phyloP scores from a whole-genome alignment of 1,140 invertebrate genomes.

The Drosophila punjabiensis region DNA sequence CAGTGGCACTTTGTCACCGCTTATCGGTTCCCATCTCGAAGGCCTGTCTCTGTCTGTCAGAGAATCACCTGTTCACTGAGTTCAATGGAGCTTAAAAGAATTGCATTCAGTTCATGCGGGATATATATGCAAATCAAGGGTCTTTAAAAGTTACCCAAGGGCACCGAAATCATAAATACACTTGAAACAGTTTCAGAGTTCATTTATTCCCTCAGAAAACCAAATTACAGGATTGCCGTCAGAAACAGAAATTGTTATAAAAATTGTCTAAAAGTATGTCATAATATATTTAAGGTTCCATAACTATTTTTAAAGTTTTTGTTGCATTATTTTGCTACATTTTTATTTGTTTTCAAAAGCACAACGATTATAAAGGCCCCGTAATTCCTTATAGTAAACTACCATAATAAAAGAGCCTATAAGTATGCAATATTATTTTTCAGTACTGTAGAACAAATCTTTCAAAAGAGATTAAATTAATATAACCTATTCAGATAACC shows the following conservation, averaged over 20 bases:
- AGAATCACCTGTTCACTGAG: slow-evolving; percentile 61
- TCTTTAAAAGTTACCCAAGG: not conserved
- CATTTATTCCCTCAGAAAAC: no score
- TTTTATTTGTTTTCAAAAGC: no score
- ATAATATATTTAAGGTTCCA: not conserved
- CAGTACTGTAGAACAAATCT: no score
- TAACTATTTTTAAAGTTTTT: not conserved
- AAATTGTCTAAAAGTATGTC: not conserved
- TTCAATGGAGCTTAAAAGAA: slow-evolving; percentile 13
- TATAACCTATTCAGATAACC: not conserved
- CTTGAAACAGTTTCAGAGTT: not conserved
- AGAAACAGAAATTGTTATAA: not conserved
- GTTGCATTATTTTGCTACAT: not conserved
- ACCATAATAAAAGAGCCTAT: no score
- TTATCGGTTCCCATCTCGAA: slow-evolving; percentile 39
- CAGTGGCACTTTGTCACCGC: slow-evolving; percentile 24
- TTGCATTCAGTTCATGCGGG: slow-evolving; percentile 6
- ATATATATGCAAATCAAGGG: slow-evolving; percentile 3
- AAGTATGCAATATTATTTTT: not conserved
- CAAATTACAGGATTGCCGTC: no score
- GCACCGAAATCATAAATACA: not conserved
- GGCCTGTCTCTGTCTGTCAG: slow-evolving; percentile 34
- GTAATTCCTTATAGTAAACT: no score
- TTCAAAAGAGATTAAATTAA: not conserved
- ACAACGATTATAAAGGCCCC: no score